Evolutionary conservation across 2,113 vertebrate genomes (phyloP).

Genomic region (Ochotona princeps): DNA sequence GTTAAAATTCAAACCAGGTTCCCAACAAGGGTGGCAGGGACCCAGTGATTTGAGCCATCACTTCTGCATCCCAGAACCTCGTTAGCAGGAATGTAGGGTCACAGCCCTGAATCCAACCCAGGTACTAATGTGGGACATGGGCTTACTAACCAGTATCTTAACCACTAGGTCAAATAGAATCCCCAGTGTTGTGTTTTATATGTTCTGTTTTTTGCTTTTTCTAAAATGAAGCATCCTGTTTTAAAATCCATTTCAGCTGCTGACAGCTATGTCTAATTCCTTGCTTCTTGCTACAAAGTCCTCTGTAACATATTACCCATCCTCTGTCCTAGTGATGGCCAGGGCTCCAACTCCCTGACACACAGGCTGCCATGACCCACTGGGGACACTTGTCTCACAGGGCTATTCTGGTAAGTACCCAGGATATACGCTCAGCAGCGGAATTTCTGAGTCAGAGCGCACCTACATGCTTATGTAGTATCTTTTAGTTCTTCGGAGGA

Average conservation of each 20-base stretch:
- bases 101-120: too few species aligned
- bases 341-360: neutral
- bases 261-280: neutral
- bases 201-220: too few species aligned
- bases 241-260: neutral
- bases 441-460: conserved; percentile 23
- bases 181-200: neutral
- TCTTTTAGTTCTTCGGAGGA: neutral
- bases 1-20: too few species aligned
- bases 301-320: too few species aligned
- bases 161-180: too few species aligned
- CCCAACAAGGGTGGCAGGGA: too few species aligned
- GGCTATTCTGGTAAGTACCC: neutral
- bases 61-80: too few species aligned
- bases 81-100: too few species aligned
- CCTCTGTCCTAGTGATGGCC: neutral
- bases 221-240: neutral
- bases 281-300: neutral
- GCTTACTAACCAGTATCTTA: too few species aligned
- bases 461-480: neutral
- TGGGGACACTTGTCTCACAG: neutral
- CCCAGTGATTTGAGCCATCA: too few species aligned
- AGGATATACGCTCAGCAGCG: neutral
- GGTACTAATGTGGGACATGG: too few species aligned
- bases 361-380: neutral